Conservation (phyloP, 2,797 vertebrate species). For the Macropus fuliginosus region DNA sequence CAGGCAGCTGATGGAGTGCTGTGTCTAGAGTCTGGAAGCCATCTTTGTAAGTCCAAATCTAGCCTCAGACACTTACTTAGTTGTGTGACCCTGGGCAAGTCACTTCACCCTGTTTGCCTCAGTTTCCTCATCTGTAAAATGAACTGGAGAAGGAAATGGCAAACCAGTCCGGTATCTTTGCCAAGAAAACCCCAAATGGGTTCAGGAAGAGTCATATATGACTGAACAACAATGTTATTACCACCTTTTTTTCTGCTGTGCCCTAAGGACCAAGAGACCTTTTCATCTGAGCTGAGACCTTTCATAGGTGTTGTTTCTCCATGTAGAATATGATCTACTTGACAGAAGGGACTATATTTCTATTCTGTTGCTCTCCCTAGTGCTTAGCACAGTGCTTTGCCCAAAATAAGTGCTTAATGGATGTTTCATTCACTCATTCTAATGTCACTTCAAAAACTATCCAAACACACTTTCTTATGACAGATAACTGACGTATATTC, state of each 20-base stretch:
- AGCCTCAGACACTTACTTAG: neutral
- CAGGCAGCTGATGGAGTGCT: neutral
- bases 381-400: neutral
- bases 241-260: neutral
- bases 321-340: neutral
- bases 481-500: neutral
- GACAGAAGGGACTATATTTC: neutral
- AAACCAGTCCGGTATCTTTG: neutral
- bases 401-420: neutral
- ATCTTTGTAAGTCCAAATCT: neutral
- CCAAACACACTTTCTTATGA: slow-evolving; percentile 6
- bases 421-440: neutral
- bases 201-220: neutral
- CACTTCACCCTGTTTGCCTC: neutral
- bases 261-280: neutral
- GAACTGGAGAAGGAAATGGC: neutral
- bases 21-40: neutral
- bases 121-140: neutral
- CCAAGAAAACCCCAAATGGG: neutral
- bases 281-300: neutral
- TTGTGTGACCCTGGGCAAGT: neutral
- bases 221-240: neutral
- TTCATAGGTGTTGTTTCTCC: neutral
- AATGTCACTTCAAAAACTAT: neutral
- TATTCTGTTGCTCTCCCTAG: neutral